Percentiles rank a stretch among this genome's conserved stretches.
These are phyloP conservation scores for Scaptomyza polygonia DNA, from an alignment of 2,888 invertebrate genomes.

Conservation along the genomic window DNA sequence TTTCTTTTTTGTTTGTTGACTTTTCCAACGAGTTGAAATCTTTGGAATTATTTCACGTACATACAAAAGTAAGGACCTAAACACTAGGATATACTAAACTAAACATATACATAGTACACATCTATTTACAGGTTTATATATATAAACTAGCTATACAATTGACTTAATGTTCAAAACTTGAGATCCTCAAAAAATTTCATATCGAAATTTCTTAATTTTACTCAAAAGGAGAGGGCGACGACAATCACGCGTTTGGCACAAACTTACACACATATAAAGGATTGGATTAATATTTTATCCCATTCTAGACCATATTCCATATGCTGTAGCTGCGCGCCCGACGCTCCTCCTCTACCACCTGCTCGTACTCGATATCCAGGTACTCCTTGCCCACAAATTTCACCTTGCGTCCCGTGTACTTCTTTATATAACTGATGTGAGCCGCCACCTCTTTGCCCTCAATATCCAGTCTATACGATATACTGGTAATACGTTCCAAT, in stretches of 20 bases:
- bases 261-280: conserved; percentile 16
- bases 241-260: conserved; percentile 25
- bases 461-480: conserved; percentile 82
- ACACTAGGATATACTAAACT: conserved; percentile 59
- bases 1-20: conserved; percentile 21
- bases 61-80: conserved; percentile 41
- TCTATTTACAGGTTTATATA: conserved; percentile 34
- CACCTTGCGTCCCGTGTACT: conserved; percentile 82
- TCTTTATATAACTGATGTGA: conserved; percentile 83
- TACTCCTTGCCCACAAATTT: conserved; percentile 83
- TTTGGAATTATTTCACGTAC: conserved; percentile 68
- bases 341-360: conserved; percentile 82
- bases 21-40: conserved; percentile 29
- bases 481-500: conserved; percentile 83
- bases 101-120: conserved; percentile 23
- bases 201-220: conserved; percentile 71
- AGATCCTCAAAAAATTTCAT: conserved; percentile 80
- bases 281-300: neutral
- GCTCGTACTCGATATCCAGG: conserved; percentile 84
- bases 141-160: conserved; percentile 55
- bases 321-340: conserved; percentile 82
- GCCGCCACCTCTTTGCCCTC: conserved; percentile 83
- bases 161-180: conserved; percentile 76
- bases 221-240: conserved; percentile 62
- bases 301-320: conserved; percentile 82